Conservation (phyloP, 2,113 vertebrate genomes). For the Dasypus novemcinctus region DNA sequence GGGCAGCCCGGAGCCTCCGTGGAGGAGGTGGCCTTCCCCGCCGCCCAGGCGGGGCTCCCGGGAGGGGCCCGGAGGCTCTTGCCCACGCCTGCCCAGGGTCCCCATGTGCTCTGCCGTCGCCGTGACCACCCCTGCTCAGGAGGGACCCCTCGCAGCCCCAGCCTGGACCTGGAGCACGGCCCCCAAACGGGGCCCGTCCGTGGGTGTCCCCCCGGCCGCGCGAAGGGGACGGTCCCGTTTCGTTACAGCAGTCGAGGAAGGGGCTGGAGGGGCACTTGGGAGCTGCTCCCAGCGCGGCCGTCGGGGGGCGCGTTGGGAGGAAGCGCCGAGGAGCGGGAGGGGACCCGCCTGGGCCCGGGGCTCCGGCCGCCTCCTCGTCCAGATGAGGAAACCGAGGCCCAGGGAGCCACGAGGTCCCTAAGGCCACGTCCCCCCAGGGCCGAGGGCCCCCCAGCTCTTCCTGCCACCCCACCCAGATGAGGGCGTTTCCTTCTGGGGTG, state of each 20-base stretch:
- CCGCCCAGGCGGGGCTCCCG: background rate
- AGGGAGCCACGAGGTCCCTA: no score
- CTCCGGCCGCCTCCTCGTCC: no score
- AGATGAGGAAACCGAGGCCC: background rate
- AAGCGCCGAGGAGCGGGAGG: background rate
- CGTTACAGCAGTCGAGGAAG: background rate
- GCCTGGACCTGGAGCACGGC: background rate
- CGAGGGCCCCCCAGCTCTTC: background rate
- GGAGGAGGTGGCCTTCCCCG: background rate
- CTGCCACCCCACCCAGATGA: background rate
- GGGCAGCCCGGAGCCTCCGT: background rate
- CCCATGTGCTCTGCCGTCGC: background rate
- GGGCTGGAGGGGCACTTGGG: background rate
- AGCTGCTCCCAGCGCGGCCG: background rate
- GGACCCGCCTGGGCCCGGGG: background rate
- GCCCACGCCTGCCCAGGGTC: no score
- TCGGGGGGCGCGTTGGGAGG: background rate
- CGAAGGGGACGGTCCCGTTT: background rate
- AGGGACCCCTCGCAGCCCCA: background rate
- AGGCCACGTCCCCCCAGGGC: background rate
- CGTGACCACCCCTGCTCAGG: background rate
- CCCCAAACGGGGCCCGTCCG: no score
- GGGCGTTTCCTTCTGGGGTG: background rate
- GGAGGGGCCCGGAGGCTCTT: background rate
- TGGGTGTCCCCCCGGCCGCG: background rate